Evolutionary conservation across 1,140 invertebrate genomes (phyloP).

Genomic region (Orchestia grillus): DNA sequence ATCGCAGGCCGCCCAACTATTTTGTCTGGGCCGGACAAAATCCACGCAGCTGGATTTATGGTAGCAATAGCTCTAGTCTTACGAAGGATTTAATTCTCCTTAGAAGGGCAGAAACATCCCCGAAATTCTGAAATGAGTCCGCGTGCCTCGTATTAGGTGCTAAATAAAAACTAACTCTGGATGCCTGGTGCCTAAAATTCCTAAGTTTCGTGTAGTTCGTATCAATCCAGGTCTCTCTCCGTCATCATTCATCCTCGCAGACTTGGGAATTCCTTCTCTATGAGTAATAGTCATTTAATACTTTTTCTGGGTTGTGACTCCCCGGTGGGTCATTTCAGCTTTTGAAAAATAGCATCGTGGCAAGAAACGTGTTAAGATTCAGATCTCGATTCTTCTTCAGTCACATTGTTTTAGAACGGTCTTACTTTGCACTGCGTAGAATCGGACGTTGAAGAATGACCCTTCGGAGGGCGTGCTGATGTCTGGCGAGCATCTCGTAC

Average conservation of each 20-base stretch:
- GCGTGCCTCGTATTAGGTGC: background rate
- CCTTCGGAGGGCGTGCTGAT: conserved; percentile 8
- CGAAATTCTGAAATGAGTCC: background rate
- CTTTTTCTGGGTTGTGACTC: too few species aligned
- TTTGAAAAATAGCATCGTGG: too few species aligned
- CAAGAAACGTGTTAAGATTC: background rate
- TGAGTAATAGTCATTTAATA: too few species aligned
- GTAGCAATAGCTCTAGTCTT: background rate
- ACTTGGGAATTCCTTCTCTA: background rate
- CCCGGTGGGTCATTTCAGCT: too few species aligned
- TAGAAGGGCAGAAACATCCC: background rate
- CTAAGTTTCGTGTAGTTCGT: background rate
- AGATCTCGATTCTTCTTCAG: background rate
- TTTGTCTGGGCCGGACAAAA: background rate
- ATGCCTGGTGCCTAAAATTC: background rate
- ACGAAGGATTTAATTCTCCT: background rate
- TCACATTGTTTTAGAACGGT: background rate
- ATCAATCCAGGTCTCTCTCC: background rate
- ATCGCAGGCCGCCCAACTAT: background rate
- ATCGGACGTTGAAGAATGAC: conserved; percentile 38
- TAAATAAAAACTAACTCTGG: background rate
- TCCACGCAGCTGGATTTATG: background rate
- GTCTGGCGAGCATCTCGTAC: conserved; percentile 30
- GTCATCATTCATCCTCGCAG: background rate
- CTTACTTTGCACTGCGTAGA: background rate